phyloP scores from a whole-genome alignment of 2,797 vertebrate species.

The Schizopygopsis pylzovi region DNA sequence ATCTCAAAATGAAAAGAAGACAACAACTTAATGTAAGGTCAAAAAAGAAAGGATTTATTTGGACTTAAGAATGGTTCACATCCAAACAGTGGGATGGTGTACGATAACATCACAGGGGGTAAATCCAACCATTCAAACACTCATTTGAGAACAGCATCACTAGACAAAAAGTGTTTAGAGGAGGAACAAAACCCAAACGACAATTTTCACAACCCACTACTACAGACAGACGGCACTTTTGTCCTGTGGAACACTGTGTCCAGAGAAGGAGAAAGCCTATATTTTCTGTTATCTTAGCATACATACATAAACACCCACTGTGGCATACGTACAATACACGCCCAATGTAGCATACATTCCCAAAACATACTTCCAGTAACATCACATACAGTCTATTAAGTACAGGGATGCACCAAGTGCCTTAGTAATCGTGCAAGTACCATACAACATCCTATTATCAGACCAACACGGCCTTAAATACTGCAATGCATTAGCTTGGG shows the following conservation, averaged over 20 bases:
- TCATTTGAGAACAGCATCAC: conserved; percentile 85
- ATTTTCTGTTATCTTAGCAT: conserved; percentile 64
- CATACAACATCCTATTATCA: conserved; percentile 60
- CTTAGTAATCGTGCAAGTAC: conserved; percentile 65
- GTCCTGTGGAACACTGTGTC: conserved; percentile 67
- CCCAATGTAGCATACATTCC: conserved; percentile 70
- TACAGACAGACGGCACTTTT: conserved; percentile 69
- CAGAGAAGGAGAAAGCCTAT: conserved; percentile 68
- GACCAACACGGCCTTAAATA: conserved; percentile 66
- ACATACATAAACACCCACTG: conserved; percentile 68
- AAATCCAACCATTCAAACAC: conserved; percentile 85
- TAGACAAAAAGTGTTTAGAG: conserved; percentile 74
- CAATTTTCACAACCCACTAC: conserved; percentile 72
- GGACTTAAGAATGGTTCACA: conserved; percentile 84
- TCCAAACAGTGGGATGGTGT: conserved; percentile 86
- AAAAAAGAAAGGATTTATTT: conserved; percentile 89
- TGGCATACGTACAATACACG: conserved; percentile 75
- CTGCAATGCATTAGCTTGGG: conserved; percentile 63
- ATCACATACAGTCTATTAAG: conserved; percentile 68
- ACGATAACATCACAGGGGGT: conserved; percentile 82
- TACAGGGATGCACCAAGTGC: conserved; percentile 70
- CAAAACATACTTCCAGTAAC: conserved; percentile 62
- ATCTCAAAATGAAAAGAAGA: conserved; percentile 9
- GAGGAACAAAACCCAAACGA: conserved; percentile 71
- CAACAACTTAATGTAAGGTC: conserved; percentile 14